These are phyloP conservation scores for Eucriotettix oculatus DNA, from an alignment of 2,888 invertebrate species.

Conservation along the genomic window DNA sequence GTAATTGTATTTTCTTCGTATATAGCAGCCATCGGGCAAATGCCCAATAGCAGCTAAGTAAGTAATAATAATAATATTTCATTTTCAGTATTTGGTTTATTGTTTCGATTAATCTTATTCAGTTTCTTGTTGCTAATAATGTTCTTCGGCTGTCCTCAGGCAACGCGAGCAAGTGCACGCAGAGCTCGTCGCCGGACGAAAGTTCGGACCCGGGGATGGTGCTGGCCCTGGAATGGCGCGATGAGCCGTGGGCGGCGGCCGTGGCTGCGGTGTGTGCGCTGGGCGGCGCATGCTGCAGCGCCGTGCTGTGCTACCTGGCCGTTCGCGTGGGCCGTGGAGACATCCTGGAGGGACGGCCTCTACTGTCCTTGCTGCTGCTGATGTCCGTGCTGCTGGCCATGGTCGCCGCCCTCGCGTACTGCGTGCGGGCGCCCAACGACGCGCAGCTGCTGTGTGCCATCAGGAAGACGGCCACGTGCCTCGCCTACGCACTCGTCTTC, in stretches of 20 bases:
- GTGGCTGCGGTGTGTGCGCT: constrained; percentile 47
- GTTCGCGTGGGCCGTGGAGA: constrained; percentile 44
- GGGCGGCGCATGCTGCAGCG: constrained; percentile 44
- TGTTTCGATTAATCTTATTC: too few species aligned
- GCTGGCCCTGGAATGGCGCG: constrained; percentile 15
- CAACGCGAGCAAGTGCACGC: too few species aligned
- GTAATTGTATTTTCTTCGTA: too few species aligned
- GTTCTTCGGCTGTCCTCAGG: too few species aligned
- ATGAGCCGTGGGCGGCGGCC: constrained; percentile 39
- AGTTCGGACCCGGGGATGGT: neutral
- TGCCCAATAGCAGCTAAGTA: too few species aligned
- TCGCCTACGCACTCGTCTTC: constrained; percentile 44
- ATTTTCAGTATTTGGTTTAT: too few species aligned
- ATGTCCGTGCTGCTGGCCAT: constrained; percentile 27
- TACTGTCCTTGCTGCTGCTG: constrained; percentile 27
- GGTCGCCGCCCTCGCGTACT: constrained; percentile 26
- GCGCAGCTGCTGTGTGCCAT: constrained; percentile 30
- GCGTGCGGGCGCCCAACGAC: constrained; percentile 17
- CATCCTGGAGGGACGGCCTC: constrained; percentile 50
- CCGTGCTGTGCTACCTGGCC: constrained; percentile 46
- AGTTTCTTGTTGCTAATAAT: too few species aligned
- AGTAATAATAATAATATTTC: too few species aligned
- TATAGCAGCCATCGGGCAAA: too few species aligned
- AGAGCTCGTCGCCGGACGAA: neutral
- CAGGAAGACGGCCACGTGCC: constrained; percentile 37